Evolutionary conservation across 2,113 vertebrate genomes (phyloP).

Genomic region (Accipiter cooperii): DNA sequence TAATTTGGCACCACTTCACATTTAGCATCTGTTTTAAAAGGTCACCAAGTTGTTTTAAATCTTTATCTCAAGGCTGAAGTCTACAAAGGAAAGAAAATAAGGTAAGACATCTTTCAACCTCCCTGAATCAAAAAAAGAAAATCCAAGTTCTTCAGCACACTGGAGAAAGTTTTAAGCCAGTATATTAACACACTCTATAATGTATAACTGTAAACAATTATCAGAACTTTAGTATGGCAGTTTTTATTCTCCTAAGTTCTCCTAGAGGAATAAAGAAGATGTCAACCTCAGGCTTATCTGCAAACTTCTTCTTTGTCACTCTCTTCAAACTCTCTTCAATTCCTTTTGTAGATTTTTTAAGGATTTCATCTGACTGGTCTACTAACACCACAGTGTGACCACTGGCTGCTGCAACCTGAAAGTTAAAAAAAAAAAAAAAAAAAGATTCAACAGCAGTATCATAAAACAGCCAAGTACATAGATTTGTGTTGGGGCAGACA

Average conservation of each 20-base stretch:
- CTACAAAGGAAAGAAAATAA: not conserved
- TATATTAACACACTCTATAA: not conserved
- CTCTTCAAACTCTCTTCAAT: constrained; percentile 89
- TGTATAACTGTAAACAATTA: not conserved
- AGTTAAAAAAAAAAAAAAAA: not conserved
- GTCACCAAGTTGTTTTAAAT: not conserved
- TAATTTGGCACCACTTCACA: not conserved
- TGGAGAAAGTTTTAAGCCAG: not conserved
- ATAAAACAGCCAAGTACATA: not conserved
- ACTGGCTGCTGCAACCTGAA: constrained; percentile 87
- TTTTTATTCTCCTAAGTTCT: not conserved
- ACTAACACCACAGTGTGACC: constrained; percentile 92
- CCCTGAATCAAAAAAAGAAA: not conserved
- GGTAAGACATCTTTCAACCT: not conserved
- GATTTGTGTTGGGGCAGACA: not conserved
- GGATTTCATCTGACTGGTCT: constrained; percentile 89
- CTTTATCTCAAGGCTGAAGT: not conserved
- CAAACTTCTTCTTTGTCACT: constrained; percentile 93
- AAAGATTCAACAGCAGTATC: not conserved
- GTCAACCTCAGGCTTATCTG: constrained; percentile 88
- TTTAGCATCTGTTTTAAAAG: not conserved
- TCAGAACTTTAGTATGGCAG: not conserved
- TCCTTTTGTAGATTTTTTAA: constrained; percentile 83
- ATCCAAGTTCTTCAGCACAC: not conserved
- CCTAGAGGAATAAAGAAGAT: not conserved